phyloP scores from a whole-genome alignment of 2,797 vertebrate genomes.

The Manis pentadactyla region DNA sequence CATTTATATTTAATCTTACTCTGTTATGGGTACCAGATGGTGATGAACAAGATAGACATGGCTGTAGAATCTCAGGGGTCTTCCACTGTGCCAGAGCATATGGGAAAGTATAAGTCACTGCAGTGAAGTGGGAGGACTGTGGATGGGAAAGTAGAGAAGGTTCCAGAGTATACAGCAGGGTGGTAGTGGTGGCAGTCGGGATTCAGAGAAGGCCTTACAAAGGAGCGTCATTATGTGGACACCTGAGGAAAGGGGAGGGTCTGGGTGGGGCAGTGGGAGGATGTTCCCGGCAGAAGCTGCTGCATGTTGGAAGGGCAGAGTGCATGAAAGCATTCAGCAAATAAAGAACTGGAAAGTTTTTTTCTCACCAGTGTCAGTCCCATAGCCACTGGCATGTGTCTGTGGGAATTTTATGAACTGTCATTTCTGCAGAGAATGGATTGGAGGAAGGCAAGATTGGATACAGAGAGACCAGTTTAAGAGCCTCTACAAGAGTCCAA shows the following conservation, averaged over 20 bases:
- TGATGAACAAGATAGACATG: neutral
- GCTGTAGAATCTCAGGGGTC: neutral
- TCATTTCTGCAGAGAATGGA: neutral
- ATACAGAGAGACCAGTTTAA: neutral
- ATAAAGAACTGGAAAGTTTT: neutral
- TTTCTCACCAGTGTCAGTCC: neutral
- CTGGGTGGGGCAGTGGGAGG: neutral
- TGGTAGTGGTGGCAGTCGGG: neutral
- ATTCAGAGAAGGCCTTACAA: neutral
- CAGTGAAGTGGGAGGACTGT: neutral
- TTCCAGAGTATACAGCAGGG: neutral
- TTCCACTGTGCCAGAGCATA: neutral
- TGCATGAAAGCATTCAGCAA: accelerated
- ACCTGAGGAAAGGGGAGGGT: neutral
- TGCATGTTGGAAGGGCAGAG: neutral
- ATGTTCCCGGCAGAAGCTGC: no score
- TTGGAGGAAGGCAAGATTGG: neutral
- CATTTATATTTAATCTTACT: neutral
- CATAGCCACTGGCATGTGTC: accelerated
- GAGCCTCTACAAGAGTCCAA: neutral
- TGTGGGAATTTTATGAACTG: neutral
- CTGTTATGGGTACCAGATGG: neutral
- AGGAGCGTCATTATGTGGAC: neutral
- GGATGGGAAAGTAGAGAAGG: neutral
- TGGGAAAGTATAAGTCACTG: neutral